Evolutionary conservation across 2,888 invertebrate genomes (phyloP).

Genomic region (Ichneumoninae sp.): DNA sequence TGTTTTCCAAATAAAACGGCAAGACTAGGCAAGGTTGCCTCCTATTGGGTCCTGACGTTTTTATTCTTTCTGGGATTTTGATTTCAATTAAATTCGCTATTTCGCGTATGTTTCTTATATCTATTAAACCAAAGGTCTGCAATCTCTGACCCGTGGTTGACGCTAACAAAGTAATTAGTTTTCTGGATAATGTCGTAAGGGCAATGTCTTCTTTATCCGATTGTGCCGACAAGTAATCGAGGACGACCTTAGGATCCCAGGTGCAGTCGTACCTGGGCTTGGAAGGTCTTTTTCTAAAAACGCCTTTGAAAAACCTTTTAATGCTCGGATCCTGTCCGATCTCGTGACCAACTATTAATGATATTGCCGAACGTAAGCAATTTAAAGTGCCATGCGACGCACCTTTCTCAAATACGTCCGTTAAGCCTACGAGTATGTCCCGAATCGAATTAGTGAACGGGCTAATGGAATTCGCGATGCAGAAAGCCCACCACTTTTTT

Average conservation of each 20-base stretch:
- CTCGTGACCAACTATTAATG: slow-evolving; percentile 39
- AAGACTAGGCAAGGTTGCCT: slow-evolving; percentile 61
- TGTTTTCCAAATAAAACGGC: slow-evolving; percentile 51
- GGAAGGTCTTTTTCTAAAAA: slow-evolving; percentile 60
- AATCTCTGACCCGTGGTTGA: slow-evolving; percentile 27
- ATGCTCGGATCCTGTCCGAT: slow-evolving; percentile 60
- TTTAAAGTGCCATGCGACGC: slow-evolving; percentile 51
- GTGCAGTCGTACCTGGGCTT: slow-evolving; percentile 65
- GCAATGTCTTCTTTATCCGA: slow-evolving; percentile 13
- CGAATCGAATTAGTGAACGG: not conserved
- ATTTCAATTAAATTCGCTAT: slow-evolving; percentile 32
- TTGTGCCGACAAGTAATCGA: slow-evolving; percentile 52
- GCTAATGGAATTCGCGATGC: not conserved
- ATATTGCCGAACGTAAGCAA: slow-evolving; percentile 52
- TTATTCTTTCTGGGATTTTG: slow-evolving; percentile 40
- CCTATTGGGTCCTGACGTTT: slow-evolving; percentile 48
- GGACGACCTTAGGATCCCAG: slow-evolving; percentile 67
- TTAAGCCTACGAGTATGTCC: not conserved
- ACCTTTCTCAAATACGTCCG: not conserved
- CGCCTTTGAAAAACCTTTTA: slow-evolving; percentile 66
- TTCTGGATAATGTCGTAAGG: slow-evolving; percentile 46
- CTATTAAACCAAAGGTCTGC: slow-evolving; percentile 15
- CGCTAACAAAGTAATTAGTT: slow-evolving; percentile 23
- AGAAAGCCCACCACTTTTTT: slow-evolving; percentile 46
- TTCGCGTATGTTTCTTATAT: slow-evolving; percentile 42